A percentile compares a stretch with the other conserved stretches of the same genome.
Evolutionary conservation across 2,888 invertebrate species (phyloP).

Genomic region (Melanophora roralis): DNA sequence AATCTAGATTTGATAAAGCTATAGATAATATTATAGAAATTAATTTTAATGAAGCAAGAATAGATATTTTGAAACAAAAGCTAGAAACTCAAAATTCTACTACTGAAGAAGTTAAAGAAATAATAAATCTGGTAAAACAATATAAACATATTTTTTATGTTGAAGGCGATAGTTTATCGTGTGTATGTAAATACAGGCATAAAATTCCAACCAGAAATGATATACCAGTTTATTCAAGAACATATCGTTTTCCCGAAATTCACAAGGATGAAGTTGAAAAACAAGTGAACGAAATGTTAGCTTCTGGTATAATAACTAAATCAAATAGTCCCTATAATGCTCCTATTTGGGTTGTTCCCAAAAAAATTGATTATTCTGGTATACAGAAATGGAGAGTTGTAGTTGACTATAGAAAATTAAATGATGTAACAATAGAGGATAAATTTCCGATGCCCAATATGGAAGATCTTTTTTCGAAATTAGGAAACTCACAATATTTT

Average conservation of each 20-base stretch:
- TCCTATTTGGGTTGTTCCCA: conserved; percentile 22
- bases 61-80: conserved; percentile 7
- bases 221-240: conserved; percentile 40
- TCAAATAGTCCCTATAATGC: conserved; percentile 54
- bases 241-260: conserved; percentile 52
- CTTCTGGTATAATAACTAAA: conserved; percentile 52
- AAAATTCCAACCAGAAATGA: conserved; percentile 41
- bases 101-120: conserved; percentile 7
- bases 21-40: conserved; percentile 34
- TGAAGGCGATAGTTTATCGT: conserved; percentile 37
- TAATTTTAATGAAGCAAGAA: conserved; percentile 18
- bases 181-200: conserved; percentile 33
- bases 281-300: conserved; percentile 54
- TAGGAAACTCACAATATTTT: conserved; percentile 52
- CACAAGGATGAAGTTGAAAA: conserved; percentile 53
- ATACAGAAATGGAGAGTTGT: conserved; percentile 57
- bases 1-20: neutral
- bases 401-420: conserved; percentile 49
- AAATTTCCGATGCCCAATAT: conserved; percentile 61
- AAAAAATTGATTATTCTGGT: conserved; percentile 48
- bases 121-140: conserved; percentile 22
- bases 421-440: conserved; percentile 59
- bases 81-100: conserved; percentile 21
- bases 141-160: conserved; percentile 37
- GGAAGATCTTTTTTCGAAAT: conserved; percentile 54